These are phyloP conservation scores for Arctia plantaginis DNA, from an alignment of 2,888 invertebrate species.

Conservation along the genomic window DNA sequence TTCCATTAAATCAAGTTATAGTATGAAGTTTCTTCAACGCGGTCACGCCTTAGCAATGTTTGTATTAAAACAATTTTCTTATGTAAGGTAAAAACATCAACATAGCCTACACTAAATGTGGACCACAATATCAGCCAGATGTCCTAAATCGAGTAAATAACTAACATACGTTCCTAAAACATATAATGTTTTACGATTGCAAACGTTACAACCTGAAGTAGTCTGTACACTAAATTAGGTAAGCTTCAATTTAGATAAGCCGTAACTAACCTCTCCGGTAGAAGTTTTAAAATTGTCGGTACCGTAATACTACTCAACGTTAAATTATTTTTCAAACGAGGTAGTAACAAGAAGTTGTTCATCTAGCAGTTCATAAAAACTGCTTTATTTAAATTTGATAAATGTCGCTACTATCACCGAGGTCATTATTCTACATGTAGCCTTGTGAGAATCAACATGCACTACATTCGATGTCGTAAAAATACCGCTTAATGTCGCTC, in stretches of 20 bases:
- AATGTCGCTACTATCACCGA: neutral
- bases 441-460: constrained; percentile 11
- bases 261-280: neutral
- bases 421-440: constrained; percentile 4
- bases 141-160: neutral
- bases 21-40: neutral
- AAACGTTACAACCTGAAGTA: neutral
- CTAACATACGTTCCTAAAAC: neutral
- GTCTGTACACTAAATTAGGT: neutral
- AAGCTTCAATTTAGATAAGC: neutral
- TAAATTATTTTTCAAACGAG: neutral
- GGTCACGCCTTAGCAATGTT: neutral
- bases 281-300: neutral
- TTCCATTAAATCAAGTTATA: neutral
- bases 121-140: neutral
- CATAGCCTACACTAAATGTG: neutral
- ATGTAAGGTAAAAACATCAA: no score
- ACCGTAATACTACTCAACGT: neutral
- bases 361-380: neutral
- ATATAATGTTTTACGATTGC: neutral
- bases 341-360: neutral
- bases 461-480: constrained; percentile 16
- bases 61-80: neutral
- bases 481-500: constrained; percentile 15
- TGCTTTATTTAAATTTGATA: constrained; percentile 1